Conservation (phyloP, 2,888 invertebrate species). For the Sturmia bella region DNA sequence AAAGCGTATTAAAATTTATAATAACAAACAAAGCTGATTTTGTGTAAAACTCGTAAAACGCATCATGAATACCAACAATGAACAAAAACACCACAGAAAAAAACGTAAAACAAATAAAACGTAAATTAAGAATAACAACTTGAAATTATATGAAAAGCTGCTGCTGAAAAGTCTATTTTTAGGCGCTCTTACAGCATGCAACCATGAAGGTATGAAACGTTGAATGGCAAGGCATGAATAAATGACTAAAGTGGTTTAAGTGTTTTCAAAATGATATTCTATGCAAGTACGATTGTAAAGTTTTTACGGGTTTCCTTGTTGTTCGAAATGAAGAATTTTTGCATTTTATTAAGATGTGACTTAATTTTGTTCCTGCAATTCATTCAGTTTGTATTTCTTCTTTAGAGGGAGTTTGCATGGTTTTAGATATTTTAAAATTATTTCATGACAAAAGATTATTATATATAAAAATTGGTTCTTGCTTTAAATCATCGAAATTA, state of each 20-base stretch:
- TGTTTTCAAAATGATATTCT: conserved; percentile 8
- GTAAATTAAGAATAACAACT: conserved; percentile 23
- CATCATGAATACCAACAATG: conserved; percentile 10
- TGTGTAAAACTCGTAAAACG: conserved; percentile 41
- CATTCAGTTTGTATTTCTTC: no score
- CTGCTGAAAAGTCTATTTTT: conserved; percentile 38
- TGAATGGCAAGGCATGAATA: not conserved
- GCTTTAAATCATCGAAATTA: no score
- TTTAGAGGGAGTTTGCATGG: no score
- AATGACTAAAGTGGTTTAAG: conserved; percentile 4
- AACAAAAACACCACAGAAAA: not conserved
- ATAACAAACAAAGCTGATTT: conserved; percentile 3
- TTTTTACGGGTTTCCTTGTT: conserved; percentile 1
- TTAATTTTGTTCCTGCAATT: no score
- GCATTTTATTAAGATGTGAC: conserved; percentile 15
- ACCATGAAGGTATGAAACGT: not conserved
- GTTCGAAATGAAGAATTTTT: conserved; percentile 15
- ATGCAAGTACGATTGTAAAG: conserved; percentile 43
- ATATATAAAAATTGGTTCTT: no score
- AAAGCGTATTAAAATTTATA: conserved; percentile 45
- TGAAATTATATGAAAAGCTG: conserved; percentile 21
- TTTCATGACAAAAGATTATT: no score
- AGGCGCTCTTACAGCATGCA: conserved; percentile 2
- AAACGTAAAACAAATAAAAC: conserved; percentile 45
- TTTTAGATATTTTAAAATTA: no score